A percentile compares a stretch with the other conserved stretches of the same genome.
Evolutionary conservation across 2,797 vertebrate genomes (phyloP).

Genomic region (Caiman crocodilus): DNA sequence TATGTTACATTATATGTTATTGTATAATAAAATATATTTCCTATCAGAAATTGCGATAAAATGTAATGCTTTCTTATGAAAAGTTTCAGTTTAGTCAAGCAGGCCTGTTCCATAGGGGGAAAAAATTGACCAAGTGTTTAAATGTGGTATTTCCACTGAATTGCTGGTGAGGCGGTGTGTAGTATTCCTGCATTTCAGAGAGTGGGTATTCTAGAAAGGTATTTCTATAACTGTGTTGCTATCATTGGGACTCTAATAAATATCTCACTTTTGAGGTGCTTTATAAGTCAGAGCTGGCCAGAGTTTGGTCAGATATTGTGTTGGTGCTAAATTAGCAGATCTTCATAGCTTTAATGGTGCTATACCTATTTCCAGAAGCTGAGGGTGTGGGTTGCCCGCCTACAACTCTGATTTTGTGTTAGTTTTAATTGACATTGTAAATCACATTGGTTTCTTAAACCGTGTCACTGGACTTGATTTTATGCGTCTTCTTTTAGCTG

Average conservation of each 20-base stretch:
- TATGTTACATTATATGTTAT: neutral
- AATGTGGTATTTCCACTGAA: conserved; percentile 31
- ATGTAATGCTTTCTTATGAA: conserved; percentile 62
- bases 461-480: neutral
- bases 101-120: conserved; percentile 36
- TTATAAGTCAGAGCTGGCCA: conserved; percentile 14
- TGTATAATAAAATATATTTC: conserved; percentile 30
- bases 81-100: conserved; percentile 35
- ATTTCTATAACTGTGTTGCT: conserved; percentile 61
- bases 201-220: conserved; percentile 56
- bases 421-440: conserved; percentile 21
- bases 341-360: neutral
- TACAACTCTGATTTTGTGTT: conserved; percentile 26
- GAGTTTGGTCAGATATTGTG: conserved; percentile 38
- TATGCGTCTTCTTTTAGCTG: neutral
- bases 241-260: conserved; percentile 43
- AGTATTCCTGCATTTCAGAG: neutral
- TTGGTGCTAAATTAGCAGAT: neutral
- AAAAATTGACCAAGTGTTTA: neutral
- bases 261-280: conserved; percentile 27
- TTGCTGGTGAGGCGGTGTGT: conserved; percentile 38
- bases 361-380: neutral
- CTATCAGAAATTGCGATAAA: conserved; percentile 68
- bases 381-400: neutral
- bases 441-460: conserved; percentile 29